These are phyloP conservation scores for Mastacembelus armatus DNA, from an alignment of 2,797 vertebrate species.

Conservation along the genomic window DNA sequence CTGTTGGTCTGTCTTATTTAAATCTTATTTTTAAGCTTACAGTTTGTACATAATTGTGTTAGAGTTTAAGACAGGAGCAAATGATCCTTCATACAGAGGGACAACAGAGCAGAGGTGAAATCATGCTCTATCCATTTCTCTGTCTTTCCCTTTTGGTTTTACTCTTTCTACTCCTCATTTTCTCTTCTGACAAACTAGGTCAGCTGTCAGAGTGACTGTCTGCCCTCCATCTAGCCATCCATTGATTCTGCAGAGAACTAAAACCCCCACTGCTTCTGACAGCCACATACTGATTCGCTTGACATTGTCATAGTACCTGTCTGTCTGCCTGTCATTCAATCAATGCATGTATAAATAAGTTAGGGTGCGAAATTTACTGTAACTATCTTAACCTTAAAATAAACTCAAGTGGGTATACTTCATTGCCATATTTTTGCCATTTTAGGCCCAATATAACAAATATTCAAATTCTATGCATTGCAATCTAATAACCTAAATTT, in stretches of 20 bases:
- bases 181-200: conserved; percentile 20
- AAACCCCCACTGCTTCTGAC: conserved; percentile 22
- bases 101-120: conserved; percentile 47
- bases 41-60: too few species aligned
- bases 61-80: conserved; percentile 48
- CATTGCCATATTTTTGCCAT: not conserved
- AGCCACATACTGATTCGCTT: conserved; percentile 39
- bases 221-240: conserved; percentile 13
- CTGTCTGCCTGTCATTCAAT: conserved; percentile 23
- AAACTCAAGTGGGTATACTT: too few species aligned
- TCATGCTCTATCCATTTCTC: conserved; percentile 17
- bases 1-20: too few species aligned
- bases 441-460: not conserved
- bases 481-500: too few species aligned
- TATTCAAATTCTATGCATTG: not conserved
- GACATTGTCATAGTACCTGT: conserved; percentile 29
- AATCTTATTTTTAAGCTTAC: too few species aligned
- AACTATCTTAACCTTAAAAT: not conserved
- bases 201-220: conserved; percentile 19
- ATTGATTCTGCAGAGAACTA: not conserved
- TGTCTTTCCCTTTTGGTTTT: not conserved
- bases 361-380: not conserved
- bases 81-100: conserved; percentile 35
- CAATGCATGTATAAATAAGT: not conserved
- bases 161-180: not conserved